Conservation (phyloP, 2,797 vertebrate species). For the Sebastes steindachneri region DNA sequence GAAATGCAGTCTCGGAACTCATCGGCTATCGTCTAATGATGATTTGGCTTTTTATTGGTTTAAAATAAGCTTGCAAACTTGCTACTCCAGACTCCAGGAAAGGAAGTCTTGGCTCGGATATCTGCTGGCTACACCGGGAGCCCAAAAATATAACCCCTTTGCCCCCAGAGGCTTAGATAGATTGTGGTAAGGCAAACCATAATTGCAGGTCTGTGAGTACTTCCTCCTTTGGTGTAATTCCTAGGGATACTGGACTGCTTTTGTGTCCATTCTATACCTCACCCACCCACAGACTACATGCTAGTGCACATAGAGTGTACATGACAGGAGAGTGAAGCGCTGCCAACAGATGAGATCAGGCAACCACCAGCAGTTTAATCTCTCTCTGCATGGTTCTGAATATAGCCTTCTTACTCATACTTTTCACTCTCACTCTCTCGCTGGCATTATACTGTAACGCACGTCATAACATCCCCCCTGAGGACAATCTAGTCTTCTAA, state of each 20-base stretch:
- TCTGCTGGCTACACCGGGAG: too few species aligned
- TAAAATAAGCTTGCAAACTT: too few species aligned
- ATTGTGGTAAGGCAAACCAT: neutral
- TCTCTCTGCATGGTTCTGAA: neutral
- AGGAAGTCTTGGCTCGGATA: too few species aligned
- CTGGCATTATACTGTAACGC: neutral
- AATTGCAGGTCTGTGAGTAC: neutral
- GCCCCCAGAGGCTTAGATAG: neutral
- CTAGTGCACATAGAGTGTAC: neutral
- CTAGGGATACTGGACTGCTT: neutral
- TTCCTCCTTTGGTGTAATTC: neutral
- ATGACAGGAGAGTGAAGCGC: neutral
- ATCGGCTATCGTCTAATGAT: too few species aligned
- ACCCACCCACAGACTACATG: slow-evolving; percentile 3
- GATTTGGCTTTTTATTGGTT: too few species aligned
- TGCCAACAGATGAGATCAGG: neutral
- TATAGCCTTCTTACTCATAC: slow-evolving; percentile 2
- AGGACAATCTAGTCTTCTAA: slow-evolving; percentile 28
- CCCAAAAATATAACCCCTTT: too few species aligned
- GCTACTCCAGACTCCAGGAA: too few species aligned
- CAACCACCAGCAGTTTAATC: slow-evolving; percentile 11
- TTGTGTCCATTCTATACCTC: neutral
- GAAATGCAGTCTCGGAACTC: too few species aligned
- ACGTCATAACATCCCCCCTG: slow-evolving; percentile 24
- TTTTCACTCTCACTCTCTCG: neutral